phyloP scores from a whole-genome alignment of 2,113 vertebrate genomes.

The Malaclemys terrapin region DNA sequence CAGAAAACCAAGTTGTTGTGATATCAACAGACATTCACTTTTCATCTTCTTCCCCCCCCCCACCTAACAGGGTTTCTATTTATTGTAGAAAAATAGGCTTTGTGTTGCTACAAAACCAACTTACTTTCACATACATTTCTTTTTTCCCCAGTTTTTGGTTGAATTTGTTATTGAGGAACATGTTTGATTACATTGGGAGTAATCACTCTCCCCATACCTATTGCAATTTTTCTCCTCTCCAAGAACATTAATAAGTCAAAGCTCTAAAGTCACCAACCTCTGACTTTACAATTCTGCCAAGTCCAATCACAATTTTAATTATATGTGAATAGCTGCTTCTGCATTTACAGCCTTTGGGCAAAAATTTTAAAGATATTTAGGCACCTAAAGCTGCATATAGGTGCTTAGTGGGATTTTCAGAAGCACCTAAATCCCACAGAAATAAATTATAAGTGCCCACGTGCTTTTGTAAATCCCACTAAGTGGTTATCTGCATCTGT shows the following conservation, averaged over 20 bases:
- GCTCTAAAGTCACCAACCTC: neutral
- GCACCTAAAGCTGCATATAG: neutral
- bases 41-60: neutral
- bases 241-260: neutral
- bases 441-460: neutral
- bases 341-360: neutral
- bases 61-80: neutral
- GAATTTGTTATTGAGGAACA: neutral
- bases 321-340: neutral
- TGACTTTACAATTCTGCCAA: neutral
- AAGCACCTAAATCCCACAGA: neutral
- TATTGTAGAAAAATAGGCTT: neutral
- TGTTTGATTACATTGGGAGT: neutral
- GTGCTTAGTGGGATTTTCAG: neutral
- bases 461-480: neutral
- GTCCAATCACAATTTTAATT: neutral
- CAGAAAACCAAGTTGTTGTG: no score
- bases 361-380: neutral
- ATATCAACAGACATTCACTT: neutral
- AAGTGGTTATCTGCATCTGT: neutral
- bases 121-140: rapidly evolving
- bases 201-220: neutral
- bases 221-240: neutral
- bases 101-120: neutral
- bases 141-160: neutral